Evolutionary conservation across 2,888 invertebrate genomes (phyloP).

Genomic region (Crioceris asparagi): DNA sequence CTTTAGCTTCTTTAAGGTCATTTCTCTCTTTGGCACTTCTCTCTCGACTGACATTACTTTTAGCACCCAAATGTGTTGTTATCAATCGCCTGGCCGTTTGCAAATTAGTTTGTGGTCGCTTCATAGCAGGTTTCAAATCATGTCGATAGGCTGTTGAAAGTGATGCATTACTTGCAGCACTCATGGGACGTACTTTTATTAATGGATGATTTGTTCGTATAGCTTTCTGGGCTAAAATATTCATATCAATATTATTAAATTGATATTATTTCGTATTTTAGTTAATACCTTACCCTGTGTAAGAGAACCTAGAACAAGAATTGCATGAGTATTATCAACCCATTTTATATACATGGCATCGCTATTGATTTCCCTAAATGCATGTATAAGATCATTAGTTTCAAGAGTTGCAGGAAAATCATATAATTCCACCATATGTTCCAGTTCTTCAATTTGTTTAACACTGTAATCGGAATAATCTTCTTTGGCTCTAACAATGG

Average conservation of each 20-base stretch:
- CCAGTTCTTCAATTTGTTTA: constrained; percentile 30
- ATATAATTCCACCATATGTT: constrained; percentile 36
- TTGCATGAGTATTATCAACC: constrained; percentile 37
- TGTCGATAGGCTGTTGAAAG: constrained; percentile 28
- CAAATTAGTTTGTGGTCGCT: constrained; percentile 34
- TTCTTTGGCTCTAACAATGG: constrained; percentile 28
- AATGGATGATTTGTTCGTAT: constrained; percentile 29
- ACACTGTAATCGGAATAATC: constrained; percentile 28
- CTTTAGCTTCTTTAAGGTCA: constrained; percentile 33
- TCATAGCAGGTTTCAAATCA: constrained; percentile 36
- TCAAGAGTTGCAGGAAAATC: constrained; percentile 35
- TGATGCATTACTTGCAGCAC: constrained; percentile 29
- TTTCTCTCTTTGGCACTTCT: constrained; percentile 31
- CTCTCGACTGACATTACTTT: constrained; percentile 31
- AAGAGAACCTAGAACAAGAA: constrained; percentile 33
- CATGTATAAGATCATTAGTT: constrained; percentile 35
- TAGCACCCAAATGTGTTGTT: constrained; percentile 33
- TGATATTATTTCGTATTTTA: not conserved
- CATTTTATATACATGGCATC: constrained; percentile 36
- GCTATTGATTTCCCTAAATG: constrained; percentile 32
- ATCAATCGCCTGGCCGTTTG: constrained; percentile 36
- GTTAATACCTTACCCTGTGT: constrained; percentile 30
- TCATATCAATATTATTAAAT: constrained; percentile 5
- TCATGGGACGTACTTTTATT: constrained; percentile 35
- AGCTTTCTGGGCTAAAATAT: constrained; percentile 32